Base-by-base conservation (phyloP, 2,888 invertebrate genomes). In the Melanchra persicariae region DNA sequence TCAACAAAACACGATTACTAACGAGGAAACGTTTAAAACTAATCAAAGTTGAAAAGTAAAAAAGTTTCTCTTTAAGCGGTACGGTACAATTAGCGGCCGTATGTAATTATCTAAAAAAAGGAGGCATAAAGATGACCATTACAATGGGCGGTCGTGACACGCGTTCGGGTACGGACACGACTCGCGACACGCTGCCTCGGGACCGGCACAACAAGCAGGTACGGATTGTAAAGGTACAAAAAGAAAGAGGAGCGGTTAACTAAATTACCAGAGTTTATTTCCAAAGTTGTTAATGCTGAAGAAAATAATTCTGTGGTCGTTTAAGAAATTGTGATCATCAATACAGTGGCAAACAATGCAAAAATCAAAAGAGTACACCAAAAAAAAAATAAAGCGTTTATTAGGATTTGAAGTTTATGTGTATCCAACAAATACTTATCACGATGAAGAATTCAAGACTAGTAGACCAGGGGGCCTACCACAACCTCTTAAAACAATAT, bases 61-160 rank as follows among this genome's bases (percentile, higher is more conserved):
- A 70, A 82, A 79, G 70, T 78, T 74, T 68, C 72, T 77, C 68
- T 34, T 61, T 51, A 62, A 79, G 45, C 61, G 77, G 68, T 74
- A 72, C 77, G 64, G 65, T 69, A 74, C 84, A 86, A 86, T 86
- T 86, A 86, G 82, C 59, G 69, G 72, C 22, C 54, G 68, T 80
- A 66, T 84, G 74, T 86, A 86, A 86, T 86, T 86, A 86, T 86
- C 77, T 79, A 77, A 79, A 84, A 81, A 84, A 77, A 82, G 57
- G 64, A 67, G 74, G 74, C 65, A 77, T 78, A 82, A 84, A 85
- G 86, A 85, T 85, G 87, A 84, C 87, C 87, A 86, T 84, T 86
- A 86, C 85, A 79, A 83, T 72, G 70, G 75, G 8, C 52, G 79
- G 79, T 85, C 85, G 86, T 85, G 85, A 83, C 82, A 74, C 77